A percentile compares a stretch with the other conserved stretches of the same genome.
phyloP scores from a whole-genome alignment of 1,140 invertebrate species.

The Bombus superbus region DNA sequence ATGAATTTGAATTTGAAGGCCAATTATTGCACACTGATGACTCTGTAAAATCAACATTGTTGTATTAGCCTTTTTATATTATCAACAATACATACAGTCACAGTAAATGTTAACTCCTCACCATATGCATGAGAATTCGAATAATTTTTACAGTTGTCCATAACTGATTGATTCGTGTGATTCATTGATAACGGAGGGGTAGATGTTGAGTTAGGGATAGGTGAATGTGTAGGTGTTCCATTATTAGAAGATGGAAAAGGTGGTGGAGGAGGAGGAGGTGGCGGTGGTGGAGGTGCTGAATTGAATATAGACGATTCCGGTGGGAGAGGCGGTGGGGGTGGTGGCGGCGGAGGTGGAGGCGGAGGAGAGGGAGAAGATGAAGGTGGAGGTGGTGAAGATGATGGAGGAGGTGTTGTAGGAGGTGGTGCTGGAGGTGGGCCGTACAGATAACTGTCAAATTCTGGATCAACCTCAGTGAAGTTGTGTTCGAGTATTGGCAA shows the following conservation, averaged over 20 bases:
- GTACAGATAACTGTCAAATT: constrained; percentile 88
- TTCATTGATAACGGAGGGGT: constrained; percentile 61
- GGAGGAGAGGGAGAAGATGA: constrained; percentile 69
- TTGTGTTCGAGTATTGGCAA: constrained; percentile 89
- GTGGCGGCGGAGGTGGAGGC: constrained; percentile 60
- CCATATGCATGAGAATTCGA: constrained; percentile 67
- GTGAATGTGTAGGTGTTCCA: constrained; percentile 60
- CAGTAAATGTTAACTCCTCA: constrained; percentile 33
- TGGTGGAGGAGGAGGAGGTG: constrained; percentile 64
- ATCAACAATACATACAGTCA: neutral
- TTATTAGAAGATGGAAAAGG: constrained; percentile 58
- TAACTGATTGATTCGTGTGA: constrained; percentile 49
- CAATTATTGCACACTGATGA: constrained; percentile 59
- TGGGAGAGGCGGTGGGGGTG: constrained; percentile 57
- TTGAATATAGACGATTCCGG: constrained; percentile 47
- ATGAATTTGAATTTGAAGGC: constrained; percentile 38
- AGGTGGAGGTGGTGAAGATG: constrained; percentile 71
- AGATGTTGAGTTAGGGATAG: constrained; percentile 54
- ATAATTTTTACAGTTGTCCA: constrained; percentile 60
- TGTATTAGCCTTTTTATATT: neutral
- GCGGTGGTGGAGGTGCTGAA: constrained; percentile 57
- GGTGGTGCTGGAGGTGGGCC: constrained; percentile 76
- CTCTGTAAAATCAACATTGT: constrained; percentile 42
- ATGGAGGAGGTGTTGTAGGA: constrained; percentile 64
- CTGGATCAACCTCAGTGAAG: constrained; percentile 91